Evolutionary conservation across 1,140 invertebrate genomes (phyloP), one percentile per base, ranked within the genome.

Genomic region (Tetramorium parvispinum): DNA sequence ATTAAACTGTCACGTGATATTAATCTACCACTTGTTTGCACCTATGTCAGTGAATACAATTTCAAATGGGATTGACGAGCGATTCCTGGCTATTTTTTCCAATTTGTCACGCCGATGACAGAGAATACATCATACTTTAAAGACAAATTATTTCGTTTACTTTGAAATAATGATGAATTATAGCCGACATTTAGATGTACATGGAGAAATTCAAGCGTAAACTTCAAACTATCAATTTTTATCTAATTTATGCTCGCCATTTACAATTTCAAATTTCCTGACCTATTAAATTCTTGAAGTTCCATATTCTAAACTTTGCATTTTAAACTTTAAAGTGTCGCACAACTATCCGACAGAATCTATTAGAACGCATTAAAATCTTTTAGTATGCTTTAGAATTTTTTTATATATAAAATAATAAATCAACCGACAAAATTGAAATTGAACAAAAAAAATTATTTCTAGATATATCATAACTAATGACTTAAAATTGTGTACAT

Each of bases 1-100:
- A 83, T 83, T 83, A 83, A 83, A 83, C 79, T 83, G 79, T 83
- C 79, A 73, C 79, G 68, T 83, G 79, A 83, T 83, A 83, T 83
- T 83, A 83, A 83, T 83, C 79, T 83, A 61, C 79, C 79, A 83
- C 79, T 83, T 83, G 79, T 83, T 83, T 83, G 79, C 79, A 83
- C 53, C 79, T 73, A 83, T 32, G 68, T 73, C 79, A 46, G 66
- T 75, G 79, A 73, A 73, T 83, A 75, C 79, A 83, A 83, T 83
- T 83, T 83, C 40, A 61, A 83, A 61, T 83, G 24, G 79, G 55
- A 83, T 83, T 83, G 79, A 83, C 79, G 68, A 83, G 68, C 53
- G 75, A 83, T 83, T n/a, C 7, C 37, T 18, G 27, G 24, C 27
- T 16, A 75, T 83, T 83, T 83, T 82, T 83, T 83, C 27, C 79